Percentiles rank a stretch among this genome's conserved stretches.
Conservation (phyloP, 2,888 invertebrate species). For the Leptogaster cylindrica region DNA sequence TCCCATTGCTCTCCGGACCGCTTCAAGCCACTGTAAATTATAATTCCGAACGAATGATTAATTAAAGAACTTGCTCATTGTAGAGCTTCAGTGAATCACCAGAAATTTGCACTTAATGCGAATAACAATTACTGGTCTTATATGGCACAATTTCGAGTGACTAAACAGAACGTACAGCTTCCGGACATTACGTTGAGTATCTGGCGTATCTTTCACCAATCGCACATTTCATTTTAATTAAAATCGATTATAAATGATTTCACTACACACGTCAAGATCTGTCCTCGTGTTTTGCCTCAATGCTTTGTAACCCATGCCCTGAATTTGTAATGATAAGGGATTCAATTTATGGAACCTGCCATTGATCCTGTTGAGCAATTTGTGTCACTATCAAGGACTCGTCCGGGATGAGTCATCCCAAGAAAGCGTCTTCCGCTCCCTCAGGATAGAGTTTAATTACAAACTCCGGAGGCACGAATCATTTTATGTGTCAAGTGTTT, state of each 20-base stretch:
- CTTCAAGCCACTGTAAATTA: conserved; percentile 3
- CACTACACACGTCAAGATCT: too few species aligned
- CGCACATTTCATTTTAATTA: conserved; percentile 2
- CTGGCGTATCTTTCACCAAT: conserved; percentile 3
- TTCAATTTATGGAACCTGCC: too few species aligned
- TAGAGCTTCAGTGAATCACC: conserved; percentile 8
- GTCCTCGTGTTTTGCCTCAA: too few species aligned
- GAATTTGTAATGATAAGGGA: too few species aligned
- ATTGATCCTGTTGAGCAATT: too few species aligned
- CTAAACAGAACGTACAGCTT: conserved; percentile 16
- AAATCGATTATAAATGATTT: conserved; percentile 36
- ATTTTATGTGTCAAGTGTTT: conserved; percentile 10
- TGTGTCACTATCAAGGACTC: too few species aligned
- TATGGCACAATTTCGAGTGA: background rate
- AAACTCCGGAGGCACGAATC: background rate
- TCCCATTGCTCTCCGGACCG: too few species aligned
- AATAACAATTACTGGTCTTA: conserved; percentile 14
- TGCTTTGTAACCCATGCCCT: too few species aligned
- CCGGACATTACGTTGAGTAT: background rate
- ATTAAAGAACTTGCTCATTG: conserved; percentile 20
- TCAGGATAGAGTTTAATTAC: conserved; percentile 1
- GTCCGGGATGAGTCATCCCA: background rate
- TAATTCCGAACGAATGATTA: conserved; percentile 15
- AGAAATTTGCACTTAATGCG: conserved; percentile 12
- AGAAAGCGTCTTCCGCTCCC: background rate